Evolutionary conservation across 92 coral and sea anemone genomes (phyloP), one percentile per base, ranked within the genome.

Genomic region (Anthopleura xanthogrammica): DNA sequence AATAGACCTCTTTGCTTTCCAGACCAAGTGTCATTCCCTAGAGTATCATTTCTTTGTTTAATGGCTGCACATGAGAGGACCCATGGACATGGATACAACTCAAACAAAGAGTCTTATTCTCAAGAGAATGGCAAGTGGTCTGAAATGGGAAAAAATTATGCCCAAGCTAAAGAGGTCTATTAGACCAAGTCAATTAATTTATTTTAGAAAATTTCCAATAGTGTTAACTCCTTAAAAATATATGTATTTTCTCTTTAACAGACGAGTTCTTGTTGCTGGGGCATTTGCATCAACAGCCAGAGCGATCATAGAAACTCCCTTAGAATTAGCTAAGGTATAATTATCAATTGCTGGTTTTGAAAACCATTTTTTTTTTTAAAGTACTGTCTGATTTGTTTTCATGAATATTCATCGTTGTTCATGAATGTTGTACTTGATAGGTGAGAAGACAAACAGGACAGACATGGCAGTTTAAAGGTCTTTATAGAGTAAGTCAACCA

Each of bases 251-350:
- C 20, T 29, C 39, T 64, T 50, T 85, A 41, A 24, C 87, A 93
- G 97, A 20, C 92, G 97, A 68, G 97, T 93, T 41, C 73, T 93
- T 72, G 79, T 93, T 41, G 92, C 95, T 23, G 97, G 97, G 24
- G 91, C 86, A 54, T 86, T 91, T 85, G 94, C 94, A 20, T 91
- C 97, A 17, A 93, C 97, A 39, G 57, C 90, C 3, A 91, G 97
- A 85, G 97, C 97, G 48, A 93, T 93, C 54, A 93, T 93, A 54
- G 97, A 93, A 71, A 93, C 97, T 68, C 97, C 97, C 4, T 86
- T 93, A 50, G 97, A 93, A 78, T 88, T 93, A n/a, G 97, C 97
- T 11, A 93, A 93, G 97, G 97, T 93, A 86, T 50, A 13, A 29
- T 71, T 22, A 48, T 16, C 29, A 29, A 16, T 20, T n/a, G 74